phyloP scores from a whole-genome alignment of 2,888 invertebrate genomes.

The Caenorhabditis wallacei region DNA sequence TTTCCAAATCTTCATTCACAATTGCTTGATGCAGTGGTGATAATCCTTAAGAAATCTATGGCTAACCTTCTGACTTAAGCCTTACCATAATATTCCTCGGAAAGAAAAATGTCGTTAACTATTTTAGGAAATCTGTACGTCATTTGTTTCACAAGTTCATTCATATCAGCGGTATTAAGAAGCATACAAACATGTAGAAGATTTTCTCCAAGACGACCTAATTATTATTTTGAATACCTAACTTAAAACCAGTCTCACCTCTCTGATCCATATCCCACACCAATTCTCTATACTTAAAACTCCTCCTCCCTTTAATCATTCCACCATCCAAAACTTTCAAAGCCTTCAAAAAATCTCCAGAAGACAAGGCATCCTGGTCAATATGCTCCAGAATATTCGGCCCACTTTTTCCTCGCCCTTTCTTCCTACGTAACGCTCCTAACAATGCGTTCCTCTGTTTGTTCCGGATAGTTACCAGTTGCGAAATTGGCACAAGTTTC shows the following conservation, averaged over 20 bases:
- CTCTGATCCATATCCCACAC: conserved; percentile 81
- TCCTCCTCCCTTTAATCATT: conserved; percentile 65
- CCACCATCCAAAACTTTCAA: conserved; percentile 82
- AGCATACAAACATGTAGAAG: conserved; percentile 94
- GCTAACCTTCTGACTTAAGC: conserved; percentile 50
- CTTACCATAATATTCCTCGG: conserved; percentile 96
- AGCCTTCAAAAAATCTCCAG: conserved; percentile 80
- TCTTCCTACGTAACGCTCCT: conserved; percentile 74
- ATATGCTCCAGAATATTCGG: conserved; percentile 83
- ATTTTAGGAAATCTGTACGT: conserved; percentile 94
- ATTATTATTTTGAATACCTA: neutral
- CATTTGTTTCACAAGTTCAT: conserved; percentile 94
- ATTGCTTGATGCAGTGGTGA: conserved; percentile 92
- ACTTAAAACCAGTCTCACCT: conserved; percentile 55
- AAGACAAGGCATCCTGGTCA: conserved; percentile 75
- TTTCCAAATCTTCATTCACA: conserved; percentile 97
- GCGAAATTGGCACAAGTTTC: conserved; percentile 92
- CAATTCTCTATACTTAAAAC: conserved; percentile 86
- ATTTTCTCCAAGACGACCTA: conserved; percentile 95
- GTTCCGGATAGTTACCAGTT: conserved; percentile 89
- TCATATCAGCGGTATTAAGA: conserved; percentile 93
- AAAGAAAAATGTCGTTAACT: conserved; percentile 96
- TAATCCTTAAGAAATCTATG: conserved; percentile 62
- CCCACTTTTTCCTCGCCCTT: conserved; percentile 81
- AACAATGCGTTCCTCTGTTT: conserved; percentile 84